These are phyloP conservation scores for Druon quercuslanigerum DNA, from an alignment of 1,140 invertebrate genomes.

Conservation along the genomic window DNA sequence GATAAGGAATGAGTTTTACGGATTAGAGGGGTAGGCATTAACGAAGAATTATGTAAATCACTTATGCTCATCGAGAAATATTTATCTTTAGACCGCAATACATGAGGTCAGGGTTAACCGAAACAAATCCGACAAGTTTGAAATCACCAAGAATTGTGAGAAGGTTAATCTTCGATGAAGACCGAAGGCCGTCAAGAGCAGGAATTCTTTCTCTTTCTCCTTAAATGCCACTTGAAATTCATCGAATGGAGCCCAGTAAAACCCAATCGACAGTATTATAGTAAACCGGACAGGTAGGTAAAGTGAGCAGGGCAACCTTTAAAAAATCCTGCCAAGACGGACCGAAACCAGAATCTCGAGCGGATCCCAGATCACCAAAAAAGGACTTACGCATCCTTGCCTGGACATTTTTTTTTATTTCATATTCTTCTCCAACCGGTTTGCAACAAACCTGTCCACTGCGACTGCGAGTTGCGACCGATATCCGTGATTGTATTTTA, in stretches of 20 bases:
- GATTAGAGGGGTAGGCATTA: background rate
- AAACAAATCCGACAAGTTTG: conserved; percentile 33
- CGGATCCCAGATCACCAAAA: conserved; percentile 52
- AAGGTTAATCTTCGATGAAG: conserved; percentile 48
- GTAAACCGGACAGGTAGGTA: conserved; percentile 55
- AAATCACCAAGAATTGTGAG: conserved; percentile 33
- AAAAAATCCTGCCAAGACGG: conserved; percentile 56
- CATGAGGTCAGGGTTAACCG: conserved; percentile 34
- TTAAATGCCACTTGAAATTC: conserved; percentile 41
- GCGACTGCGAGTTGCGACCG: conserved; percentile 35
- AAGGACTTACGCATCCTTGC: conserved; percentile 53
- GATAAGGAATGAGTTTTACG: conserved; percentile 36
- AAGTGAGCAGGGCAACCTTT: conserved; percentile 48
- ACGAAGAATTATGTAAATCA: background rate
- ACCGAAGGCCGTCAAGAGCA: conserved; percentile 52
- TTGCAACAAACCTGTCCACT: background rate
- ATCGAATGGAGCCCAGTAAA: conserved; percentile 43
- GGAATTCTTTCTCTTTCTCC: conserved; percentile 38
- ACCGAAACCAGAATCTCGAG: conserved; percentile 55
- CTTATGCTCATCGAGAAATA: background rate
- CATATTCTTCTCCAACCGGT: conserved; percentile 7
- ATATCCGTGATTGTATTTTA: conserved; percentile 39
- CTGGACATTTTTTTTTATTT: conserved; percentile 22
- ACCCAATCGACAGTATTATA: conserved; percentile 40
- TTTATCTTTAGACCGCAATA: background rate